Conservation (phyloP, 2,113 vertebrate genomes). For the Strix uralensis region DNA sequence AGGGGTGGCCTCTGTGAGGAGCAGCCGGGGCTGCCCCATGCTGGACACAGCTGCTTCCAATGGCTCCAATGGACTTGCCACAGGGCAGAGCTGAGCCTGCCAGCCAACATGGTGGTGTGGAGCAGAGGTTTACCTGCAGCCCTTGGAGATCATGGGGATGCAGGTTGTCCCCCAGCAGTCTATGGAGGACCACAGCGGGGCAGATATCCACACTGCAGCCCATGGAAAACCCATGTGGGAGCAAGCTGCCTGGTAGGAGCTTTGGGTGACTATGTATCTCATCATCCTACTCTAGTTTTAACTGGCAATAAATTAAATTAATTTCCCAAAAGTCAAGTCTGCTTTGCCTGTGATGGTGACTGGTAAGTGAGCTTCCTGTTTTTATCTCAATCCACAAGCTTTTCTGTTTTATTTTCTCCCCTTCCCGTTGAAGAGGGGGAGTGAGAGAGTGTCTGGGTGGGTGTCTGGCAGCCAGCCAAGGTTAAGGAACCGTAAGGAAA, state of each 20-base stretch:
- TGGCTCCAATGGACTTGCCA: background rate
- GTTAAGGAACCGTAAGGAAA: background rate
- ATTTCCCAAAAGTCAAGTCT: background rate
- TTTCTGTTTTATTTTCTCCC: background rate
- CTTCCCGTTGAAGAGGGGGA: background rate
- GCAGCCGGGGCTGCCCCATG: too few species aligned
- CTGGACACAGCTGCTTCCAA: too few species aligned
- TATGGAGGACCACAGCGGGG: background rate
- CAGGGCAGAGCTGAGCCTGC: accelerated
- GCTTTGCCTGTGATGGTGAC: background rate
- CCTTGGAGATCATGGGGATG: background rate
- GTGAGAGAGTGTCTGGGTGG: background rate
- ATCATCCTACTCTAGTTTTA: background rate
- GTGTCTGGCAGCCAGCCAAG: background rate
- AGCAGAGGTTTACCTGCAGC: background rate
- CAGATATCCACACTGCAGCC: background rate
- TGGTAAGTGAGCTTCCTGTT: background rate
- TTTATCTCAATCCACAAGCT: background rate
- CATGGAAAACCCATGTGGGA: accelerated
- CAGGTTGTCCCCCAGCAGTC: background rate
- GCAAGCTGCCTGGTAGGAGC: background rate
- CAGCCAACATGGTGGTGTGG: accelerated
- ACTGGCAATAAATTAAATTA: background rate
- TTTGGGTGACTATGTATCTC: background rate
- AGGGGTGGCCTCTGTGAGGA: too few species aligned